Conservation (phyloP, 1,140 invertebrate genomes). For the Sinonovacula constricta region DNA sequence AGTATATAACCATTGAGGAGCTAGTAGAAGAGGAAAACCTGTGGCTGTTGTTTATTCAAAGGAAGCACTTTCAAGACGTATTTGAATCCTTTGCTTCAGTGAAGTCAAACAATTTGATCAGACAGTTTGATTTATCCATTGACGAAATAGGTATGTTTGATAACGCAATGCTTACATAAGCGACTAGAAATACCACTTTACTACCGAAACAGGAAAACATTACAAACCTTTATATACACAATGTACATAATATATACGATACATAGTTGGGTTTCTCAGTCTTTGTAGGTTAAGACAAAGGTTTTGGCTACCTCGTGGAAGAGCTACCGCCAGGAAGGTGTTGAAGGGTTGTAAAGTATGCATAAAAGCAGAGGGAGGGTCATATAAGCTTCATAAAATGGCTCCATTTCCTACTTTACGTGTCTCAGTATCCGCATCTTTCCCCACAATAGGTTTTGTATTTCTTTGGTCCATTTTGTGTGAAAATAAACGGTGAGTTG, state of each 20-base stretch:
- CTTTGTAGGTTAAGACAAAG: slow-evolving; percentile 15
- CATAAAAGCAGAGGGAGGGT: not conserved
- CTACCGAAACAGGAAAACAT: not conserved
- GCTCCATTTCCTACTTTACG: slow-evolving; percentile 7
- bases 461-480: not conserved
- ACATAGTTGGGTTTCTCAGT: slow-evolving; percentile 25
- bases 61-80: not conserved
- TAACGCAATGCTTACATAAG: not conserved
- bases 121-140: slow-evolving; percentile 1
- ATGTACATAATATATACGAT: slow-evolving; percentile 2
- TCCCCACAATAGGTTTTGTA: slow-evolving; percentile 5
- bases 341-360: slow-evolving; percentile 5
- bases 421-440: not conserved
- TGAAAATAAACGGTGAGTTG: not conserved
- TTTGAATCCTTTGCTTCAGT: not conserved
- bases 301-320: slow-evolving; percentile 25
- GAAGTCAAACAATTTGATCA: slow-evolving; percentile 2
- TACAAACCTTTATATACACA: slow-evolving; percentile 18
- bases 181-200: not conserved
- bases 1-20: not conserved
- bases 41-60: slow-evolving; percentile 2
- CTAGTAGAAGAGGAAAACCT: not conserved
- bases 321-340: slow-evolving; percentile 8
- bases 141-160: not conserved
- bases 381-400: slow-evolving; percentile 10